A percentile compares a stretch with the other conserved stretches of the same genome.
Evolutionary conservation across 1,140 invertebrate genomes (phyloP).

Genomic region (Streblospio benedicti): DNA sequence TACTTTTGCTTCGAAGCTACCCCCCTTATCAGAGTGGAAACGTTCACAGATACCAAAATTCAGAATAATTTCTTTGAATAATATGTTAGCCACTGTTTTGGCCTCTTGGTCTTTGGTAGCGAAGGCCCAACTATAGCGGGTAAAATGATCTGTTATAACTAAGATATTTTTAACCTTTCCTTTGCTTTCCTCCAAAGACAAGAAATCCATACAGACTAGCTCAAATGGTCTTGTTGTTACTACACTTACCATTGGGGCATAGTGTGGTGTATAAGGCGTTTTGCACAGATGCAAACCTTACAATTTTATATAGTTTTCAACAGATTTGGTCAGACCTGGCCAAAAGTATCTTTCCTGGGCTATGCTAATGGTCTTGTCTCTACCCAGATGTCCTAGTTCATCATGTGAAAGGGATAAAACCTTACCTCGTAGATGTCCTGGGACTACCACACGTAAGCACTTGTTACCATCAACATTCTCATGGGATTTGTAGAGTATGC

Average conservation of each 20-base stretch:
- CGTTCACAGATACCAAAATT: background rate
- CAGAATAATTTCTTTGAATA: background rate
- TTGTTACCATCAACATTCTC: too few species aligned
- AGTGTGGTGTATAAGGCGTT: too few species aligned
- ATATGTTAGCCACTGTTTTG: background rate
- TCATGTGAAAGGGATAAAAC: too few species aligned
- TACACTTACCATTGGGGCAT: background rate
- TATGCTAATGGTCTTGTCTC: too few species aligned
- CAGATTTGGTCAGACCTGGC: too few species aligned
- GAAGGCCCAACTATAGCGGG: background rate
- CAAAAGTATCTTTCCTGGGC: too few species aligned
- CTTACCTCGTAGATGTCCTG: too few species aligned
- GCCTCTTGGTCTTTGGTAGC: background rate
- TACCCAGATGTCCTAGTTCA: too few species aligned
- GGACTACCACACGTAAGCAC: too few species aligned
- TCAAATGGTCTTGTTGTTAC: background rate
- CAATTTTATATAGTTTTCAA: too few species aligned
- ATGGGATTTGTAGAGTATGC: too few species aligned
- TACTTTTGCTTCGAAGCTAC: background rate
- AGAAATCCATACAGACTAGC: constrained; percentile 1
- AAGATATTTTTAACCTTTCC: constrained; percentile 1
- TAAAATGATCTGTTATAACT: constrained; percentile 1
- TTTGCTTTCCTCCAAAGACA: constrained; percentile 1
- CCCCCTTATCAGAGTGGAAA: background rate
- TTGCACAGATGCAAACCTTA: too few species aligned